Evolutionary conservation across 2,888 invertebrate species (phyloP), one percentile per base, ranked within the genome.

Genomic region (Bombyx huttoni): DNA sequence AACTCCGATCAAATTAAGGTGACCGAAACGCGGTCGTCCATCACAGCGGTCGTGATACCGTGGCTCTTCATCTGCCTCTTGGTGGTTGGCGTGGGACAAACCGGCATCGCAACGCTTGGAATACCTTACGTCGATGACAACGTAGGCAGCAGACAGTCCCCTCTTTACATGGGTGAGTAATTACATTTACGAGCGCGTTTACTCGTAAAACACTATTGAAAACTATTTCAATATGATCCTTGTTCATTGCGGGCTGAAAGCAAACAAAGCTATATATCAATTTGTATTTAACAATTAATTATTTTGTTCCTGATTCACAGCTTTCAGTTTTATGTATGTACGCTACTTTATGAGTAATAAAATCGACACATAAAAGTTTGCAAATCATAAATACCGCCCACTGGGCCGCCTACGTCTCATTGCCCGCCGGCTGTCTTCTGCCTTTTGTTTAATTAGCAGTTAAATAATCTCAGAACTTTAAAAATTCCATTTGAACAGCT

Each of bases 121-220:
- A 97, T 97, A 66, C 97, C 97, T 6, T 97, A 96, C 77, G 96
- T 97, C 59, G 97, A 97, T 66, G 97, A 97, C 79, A 97, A 97
- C 78, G 96, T 97, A 54, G 95, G 96, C 66, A 96, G 95, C 82
- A 91, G 94, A 67, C 96, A 97, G 79, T 96, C 96, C 54, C 96
- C 97, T 34, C 91, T 97, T 62, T 97, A 97, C 85, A 96, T 97
- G 89, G 94, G 95, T 95, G 81, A 91, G 91, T 88, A 46, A 55
- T 53, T 56, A 46, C n/a, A 35, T 34, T 14, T 49, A 34, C 40
- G 13, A 49, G 40, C 7, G 40, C 40, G 1, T 3, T 24, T 24
- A 50, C n/a, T n/a, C n/a, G n/a, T n/a, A n/a, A n/a, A n/a, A n/a
- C 40, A 47, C 34, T 33, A 47, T 40, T 52, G 55, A 50, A 52